Evolutionary conservation across 2,113 vertebrate species (phyloP).

Genomic region (Axis porcinus): DNA sequence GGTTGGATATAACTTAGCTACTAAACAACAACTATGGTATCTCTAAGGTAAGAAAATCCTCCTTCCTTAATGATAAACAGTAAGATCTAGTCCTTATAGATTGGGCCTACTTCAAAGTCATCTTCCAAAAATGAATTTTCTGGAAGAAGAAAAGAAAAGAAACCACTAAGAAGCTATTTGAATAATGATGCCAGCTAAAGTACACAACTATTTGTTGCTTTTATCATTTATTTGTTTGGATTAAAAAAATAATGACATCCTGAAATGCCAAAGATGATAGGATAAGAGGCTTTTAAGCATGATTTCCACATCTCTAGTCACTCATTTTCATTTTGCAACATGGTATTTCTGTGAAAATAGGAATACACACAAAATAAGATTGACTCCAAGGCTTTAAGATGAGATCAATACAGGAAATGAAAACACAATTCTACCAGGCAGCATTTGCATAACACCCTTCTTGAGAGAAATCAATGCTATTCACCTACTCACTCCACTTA

Average conservation of each 20-base stretch:
- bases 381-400: constrained; percentile 40
- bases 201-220: not conserved
- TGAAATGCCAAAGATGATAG: constrained; percentile 11
- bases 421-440: not conserved
- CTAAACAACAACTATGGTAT: not conserved
- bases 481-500: constrained; percentile 56
- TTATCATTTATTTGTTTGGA: not conserved
- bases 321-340: constrained; percentile 48
- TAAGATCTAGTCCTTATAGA: not conserved
- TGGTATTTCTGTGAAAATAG: constrained; percentile 40
- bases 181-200: constrained; percentile 22
- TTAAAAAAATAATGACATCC: not conserved
- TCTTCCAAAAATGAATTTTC: not conserved
- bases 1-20: not conserved
- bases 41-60: not conserved
- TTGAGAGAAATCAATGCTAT: constrained; percentile 56
- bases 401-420: constrained; percentile 52
- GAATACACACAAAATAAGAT: not conserved
- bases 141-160: not conserved
- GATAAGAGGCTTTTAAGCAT: constrained; percentile 10
- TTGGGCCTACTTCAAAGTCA: not conserved
- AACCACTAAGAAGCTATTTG: not conserved
- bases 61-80: not conserved
- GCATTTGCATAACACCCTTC: constrained; percentile 55
- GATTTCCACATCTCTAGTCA: constrained; percentile 24